Evolutionary conservation across 2,113 vertebrate species (phyloP).

Genomic region (Podiceps cristatus): DNA sequence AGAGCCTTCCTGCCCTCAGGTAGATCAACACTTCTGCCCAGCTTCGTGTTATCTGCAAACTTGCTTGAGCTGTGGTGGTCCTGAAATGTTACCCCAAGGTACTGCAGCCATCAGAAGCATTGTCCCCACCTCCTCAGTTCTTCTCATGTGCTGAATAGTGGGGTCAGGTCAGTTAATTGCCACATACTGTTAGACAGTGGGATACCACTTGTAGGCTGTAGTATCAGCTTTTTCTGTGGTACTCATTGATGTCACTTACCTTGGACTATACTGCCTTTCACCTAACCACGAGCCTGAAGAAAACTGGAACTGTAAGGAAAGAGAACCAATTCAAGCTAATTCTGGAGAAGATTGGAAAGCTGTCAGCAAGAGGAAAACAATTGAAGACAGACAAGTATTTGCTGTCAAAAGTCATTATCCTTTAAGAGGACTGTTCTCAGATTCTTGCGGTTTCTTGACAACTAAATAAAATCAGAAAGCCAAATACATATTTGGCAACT

Average conservation of each 20-base stretch:
- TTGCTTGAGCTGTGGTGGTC: neutral
- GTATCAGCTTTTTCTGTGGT: neutral
- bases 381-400: constrained; percentile 41
- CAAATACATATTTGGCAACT: constrained; percentile 24
- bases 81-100: neutral
- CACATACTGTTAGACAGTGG: rapidly evolving
- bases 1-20: too few relatives aligned
- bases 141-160: neutral
- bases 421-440: neutral
- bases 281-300: neutral
- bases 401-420: constrained; percentile 22
- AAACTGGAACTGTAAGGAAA: constrained; percentile 16
- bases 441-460: constrained; percentile 13
- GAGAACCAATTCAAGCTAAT: constrained; percentile 32
- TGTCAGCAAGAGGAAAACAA: constrained; percentile 48
- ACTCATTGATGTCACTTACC: neutral
- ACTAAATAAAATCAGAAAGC: constrained; percentile 43
- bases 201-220: rapidly evolving
- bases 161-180: neutral
- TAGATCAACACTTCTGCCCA: too few relatives aligned
- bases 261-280: neutral
- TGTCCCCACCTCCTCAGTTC: rapidly evolving
- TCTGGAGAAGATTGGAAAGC: constrained; percentile 43
- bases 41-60: too few relatives aligned
- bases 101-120: rapidly evolving